Base-by-base conservation (phyloP, 2,113 vertebrate genomes). In the Circaetus cinerascens region DNA sequence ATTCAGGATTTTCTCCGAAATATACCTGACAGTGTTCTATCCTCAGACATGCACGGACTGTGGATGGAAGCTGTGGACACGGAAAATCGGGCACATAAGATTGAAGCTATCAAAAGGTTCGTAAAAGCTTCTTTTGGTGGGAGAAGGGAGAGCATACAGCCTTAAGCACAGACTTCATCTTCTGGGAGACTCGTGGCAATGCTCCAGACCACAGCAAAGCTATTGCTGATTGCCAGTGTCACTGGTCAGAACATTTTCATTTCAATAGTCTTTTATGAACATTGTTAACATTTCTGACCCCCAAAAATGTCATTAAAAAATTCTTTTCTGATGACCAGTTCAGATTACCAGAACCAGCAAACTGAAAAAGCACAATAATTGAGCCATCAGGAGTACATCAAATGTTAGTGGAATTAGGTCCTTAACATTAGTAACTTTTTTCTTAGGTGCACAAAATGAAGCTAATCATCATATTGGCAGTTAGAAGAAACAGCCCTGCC, bases 1-100 rank as follows among this genome's bases (percentile, higher is more conserved):
- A 98, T 98, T 97, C 96, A 98, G 98, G 98, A 98, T 97, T 99
- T 99, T 97, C 98, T 99, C 34, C 98, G 98, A 93, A 98, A 98
- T 97, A 98, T 99, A 94, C 98, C 98, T 93, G 98, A 98, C 83
- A 98, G 98, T 96, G 93, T 99, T 95, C 98, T 98, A 82, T 98
- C 98, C 87, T 98, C 98, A 97, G 98, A 98, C 89, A 97, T 98
- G 96, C 98, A 98, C 78, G 89, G 98, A 71, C 97, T 97, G 76
- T 99, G 98, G 98, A 98, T 99, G 98, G 98, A 98, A 95, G 98
- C 97, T 90, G 96, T 98, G 88, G 97, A 98, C 85, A 98, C 92
- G 4, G 95, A 97, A 86, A 97, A 97, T 45, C 67, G 88, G 40
- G 90, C 95, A 46, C 96, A 97, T 96, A 98, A 98, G 89, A 98